Evolutionary conservation across 2,888 invertebrate species (phyloP), one percentile per base, ranked within the genome.

Genomic region (Stratiomys singularior): DNA sequence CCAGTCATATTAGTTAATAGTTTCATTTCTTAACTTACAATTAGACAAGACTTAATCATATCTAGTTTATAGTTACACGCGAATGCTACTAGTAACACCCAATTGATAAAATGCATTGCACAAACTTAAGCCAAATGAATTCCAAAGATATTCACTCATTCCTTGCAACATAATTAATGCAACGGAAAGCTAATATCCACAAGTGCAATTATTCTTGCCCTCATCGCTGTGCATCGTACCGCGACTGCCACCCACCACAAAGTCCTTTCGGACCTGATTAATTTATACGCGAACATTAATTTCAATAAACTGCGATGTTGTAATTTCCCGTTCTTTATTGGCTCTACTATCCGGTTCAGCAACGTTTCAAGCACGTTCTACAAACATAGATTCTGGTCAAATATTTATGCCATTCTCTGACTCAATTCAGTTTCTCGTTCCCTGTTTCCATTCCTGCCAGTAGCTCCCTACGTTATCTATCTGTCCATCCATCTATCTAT

Each of bases 321-420:
- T 78, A 78, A 78, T 78, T 78, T 78, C 78, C 78, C 78, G 78
- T 78, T 71, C 64, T 78, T 78, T 78, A 78, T 78, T 76, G 76
- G 76, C 56, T 78, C 47, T 52, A 71, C 76, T 78, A 78, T 78
- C 78, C 76, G 78, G 71, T 72, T 23, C 25, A 52, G 71, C 30
- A 56, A 46, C 28, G 44, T 52, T 64, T 27, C 67, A 60, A 47
- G 60, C 67, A 74, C 78, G 67, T 69, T 74, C 74, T 30, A 58
- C 60, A 74, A 74, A 74, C 74, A 74, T 74, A 58, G 58, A 74
- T 74, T 60, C 30, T 60, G 58, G 74, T 58, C 58, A 74, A 74
- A 74, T 74, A 74, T 74, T 74, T 74, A 74, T 74, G 37, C 23
- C 74, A 28, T 30, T 60, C 46, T 69, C 46, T 74, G 58, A 58